Evolutionary conservation across 2,797 vertebrate genomes (phyloP).

Genomic region (Mionectes olivaceus): DNA sequence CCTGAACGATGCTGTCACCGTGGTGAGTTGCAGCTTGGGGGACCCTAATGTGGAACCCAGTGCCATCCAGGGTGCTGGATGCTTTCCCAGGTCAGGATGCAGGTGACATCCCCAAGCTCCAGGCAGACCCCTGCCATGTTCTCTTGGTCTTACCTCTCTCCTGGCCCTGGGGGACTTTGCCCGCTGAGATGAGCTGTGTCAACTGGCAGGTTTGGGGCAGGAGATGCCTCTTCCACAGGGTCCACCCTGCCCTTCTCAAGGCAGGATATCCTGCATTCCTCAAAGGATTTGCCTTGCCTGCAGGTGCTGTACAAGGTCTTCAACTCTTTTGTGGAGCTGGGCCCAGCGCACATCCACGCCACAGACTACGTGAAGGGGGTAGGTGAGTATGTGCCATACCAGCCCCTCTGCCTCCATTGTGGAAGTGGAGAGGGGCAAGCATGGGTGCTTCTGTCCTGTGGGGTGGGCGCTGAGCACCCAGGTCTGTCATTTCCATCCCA

Average conservation of each 20-base stretch:
- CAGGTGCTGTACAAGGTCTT: conserved; percentile 97
- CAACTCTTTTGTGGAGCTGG: conserved; percentile 94
- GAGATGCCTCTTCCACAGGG: neutral
- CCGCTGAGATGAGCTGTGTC: neutral
- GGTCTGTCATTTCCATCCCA: neutral
- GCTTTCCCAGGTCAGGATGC: neutral
- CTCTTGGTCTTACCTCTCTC: neutral
- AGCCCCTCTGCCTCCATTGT: conserved; percentile 66
- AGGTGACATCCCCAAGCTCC: neutral
- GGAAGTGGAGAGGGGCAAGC: neutral
- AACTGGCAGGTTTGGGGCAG: neutral
- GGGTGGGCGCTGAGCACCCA: neutral
- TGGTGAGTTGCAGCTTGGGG: conserved; percentile 83
- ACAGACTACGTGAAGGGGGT: conserved; percentile 94
- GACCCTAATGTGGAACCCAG: neutral
- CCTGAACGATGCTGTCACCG: conserved; percentile 94
- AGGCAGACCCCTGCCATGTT: neutral
- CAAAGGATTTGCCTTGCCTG: neutral
- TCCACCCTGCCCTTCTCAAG: neutral
- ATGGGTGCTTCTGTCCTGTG: neutral
- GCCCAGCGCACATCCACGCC: conserved; percentile 86
- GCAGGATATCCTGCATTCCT: neutral
- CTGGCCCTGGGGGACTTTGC: neutral
- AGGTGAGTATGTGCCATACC: conserved; percentile 84
- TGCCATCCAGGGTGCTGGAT: neutral